Evolutionary conservation across 2,113 vertebrate species (phyloP), one percentile per base, ranked within the genome.

Genomic region (Platysteira castanea): DNA sequence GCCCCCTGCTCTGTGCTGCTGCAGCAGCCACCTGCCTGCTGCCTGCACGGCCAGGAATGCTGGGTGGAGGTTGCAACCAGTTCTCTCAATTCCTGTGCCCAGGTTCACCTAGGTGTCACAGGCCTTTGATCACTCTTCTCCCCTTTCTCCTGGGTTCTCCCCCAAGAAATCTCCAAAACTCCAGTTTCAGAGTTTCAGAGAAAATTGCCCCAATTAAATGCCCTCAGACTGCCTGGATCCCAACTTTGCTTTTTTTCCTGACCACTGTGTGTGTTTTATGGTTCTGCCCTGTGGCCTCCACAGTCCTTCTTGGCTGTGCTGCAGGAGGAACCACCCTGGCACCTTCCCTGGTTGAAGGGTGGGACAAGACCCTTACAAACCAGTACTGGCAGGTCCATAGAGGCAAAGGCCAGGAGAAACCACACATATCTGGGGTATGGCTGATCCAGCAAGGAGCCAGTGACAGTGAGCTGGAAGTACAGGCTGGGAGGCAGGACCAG

Each of bases 41-140:
- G 10, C 41, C 24, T 61, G 44, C 17, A 2, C 10, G 7, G 41
- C 54, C 0, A 0, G n/a, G 49, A 19, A 18, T 0, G 1, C 28
- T 1, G 8, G 23, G 35, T 61, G 44, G 37, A 68, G 15, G 44
- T 28, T 68, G 30, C 4, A 5, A 23, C 37, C 53, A 24, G 49
- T 2, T 3, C 3, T 30, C 21, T 61, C 67, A 59, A 39, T 7
- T 22, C 13, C 14, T 23, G 16, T 37, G 52, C 31, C 64, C 5
- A 0, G 0, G 1, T 21, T 9, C 2, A 2, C 52, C 26, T 20
- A 37, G 7, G 12, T 73, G 23, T 53, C 77, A 23, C 24, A 8
- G 4, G 26, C 35, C 77, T 65, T 56, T 57, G 30, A 8, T 44
- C 50, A n/a, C 20, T 46, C 8, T 44, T 18, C 11, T 61, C 5